Evolutionary conservation across 2,113 vertebrate species (phyloP).

Genomic region (Proteles cristata): DNA sequence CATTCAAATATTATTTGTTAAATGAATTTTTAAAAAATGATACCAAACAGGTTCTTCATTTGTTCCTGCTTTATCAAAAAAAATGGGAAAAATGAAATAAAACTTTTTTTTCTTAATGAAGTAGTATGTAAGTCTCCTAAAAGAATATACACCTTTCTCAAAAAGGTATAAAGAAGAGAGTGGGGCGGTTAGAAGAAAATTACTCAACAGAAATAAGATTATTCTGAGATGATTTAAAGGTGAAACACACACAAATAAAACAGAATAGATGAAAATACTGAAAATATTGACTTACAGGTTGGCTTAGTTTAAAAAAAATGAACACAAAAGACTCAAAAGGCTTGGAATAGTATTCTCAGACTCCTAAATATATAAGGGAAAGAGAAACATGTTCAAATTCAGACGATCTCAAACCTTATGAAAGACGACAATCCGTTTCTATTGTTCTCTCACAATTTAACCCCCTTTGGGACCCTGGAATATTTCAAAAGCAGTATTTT

Average conservation of each 20-base stretch:
- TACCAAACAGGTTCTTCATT: not conserved
- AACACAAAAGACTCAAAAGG: not conserved
- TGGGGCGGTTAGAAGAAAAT: not conserved
- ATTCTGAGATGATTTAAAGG: conserved; percentile 41
- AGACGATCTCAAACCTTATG: not conserved
- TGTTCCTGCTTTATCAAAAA: not conserved
- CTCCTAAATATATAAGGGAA: not conserved
- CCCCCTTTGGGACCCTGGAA: not conserved
- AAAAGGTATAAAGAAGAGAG: not conserved
- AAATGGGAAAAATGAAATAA: not conserved
- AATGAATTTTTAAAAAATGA: not conserved
- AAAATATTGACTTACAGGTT: not conserved
- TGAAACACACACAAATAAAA: not conserved
- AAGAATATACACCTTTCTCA: not conserved
- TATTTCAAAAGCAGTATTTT: conserved; percentile 67
- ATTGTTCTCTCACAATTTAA: conserved; percentile 62
- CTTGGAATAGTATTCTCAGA: not conserved
- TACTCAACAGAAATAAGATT: not conserved
- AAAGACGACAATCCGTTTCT: not conserved
- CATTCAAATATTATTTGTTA: not conserved
- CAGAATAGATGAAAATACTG: not conserved
- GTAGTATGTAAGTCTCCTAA: not conserved
- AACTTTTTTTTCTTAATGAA: not conserved
- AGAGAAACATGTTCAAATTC: conserved; percentile 45
- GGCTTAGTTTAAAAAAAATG: not conserved